These are phyloP conservation scores for Zootermopsis nevadensis DNA, from an alignment of 2,888 invertebrate genomes.

Conservation along the genomic window DNA sequence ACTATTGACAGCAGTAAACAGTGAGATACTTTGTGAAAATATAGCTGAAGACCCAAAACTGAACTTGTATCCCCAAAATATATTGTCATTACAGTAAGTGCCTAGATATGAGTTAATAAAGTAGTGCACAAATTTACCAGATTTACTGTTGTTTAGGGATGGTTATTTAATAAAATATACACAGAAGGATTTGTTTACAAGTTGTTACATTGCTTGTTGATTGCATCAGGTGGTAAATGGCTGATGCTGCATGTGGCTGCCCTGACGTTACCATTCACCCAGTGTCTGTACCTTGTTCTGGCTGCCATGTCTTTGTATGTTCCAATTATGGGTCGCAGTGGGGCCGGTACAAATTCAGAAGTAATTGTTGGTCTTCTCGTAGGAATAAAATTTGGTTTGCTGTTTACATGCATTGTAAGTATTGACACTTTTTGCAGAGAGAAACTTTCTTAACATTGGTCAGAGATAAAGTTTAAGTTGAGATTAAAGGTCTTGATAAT, in stretches of 20 bases:
- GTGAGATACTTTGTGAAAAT: no score
- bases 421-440: not conserved
- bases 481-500: no score
- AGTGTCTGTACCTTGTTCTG: conserved; percentile 77
- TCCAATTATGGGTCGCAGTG: conserved; percentile 84
- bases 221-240: conserved; percentile 66
- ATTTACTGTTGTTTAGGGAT: no score
- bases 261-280: conserved; percentile 72
- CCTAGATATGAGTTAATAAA: no score
- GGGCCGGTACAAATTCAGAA: conserved; percentile 78
- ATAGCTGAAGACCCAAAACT: no score
- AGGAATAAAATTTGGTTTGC: conserved; percentile 63
- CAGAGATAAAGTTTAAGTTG: not conserved
- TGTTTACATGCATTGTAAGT: conserved; percentile 60
- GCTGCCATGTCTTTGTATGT: conserved; percentile 79
- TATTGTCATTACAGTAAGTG: no score
- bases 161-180: no score
- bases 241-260: conserved; percentile 67
- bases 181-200: no score
- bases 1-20: no score
- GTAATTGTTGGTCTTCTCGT: conserved; percentile 68
- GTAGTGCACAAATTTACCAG: no score
- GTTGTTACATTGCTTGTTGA: no score
- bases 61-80: no score
- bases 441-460: not conserved